Base-by-base conservation (phyloP, 2,888 invertebrate genomes). In the Dolichopus griseipennis region DNA sequence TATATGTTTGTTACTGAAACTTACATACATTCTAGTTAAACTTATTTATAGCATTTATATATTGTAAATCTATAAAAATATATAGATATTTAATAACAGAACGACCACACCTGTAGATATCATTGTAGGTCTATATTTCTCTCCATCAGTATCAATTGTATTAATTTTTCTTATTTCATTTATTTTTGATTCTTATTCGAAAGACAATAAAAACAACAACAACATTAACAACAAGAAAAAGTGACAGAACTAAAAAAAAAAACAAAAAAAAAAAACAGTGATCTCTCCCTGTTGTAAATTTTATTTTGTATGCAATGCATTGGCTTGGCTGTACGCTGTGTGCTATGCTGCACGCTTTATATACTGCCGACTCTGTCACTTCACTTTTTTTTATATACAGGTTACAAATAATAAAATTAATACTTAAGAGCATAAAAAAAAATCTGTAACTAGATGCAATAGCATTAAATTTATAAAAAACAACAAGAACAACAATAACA, bases 331-430 rank as follows among this genome's bases (percentile, higher is more conserved):
- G 12, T 37, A 37, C 8, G 9, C 6, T 52, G 52, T 52, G 18
- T 52, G 52, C 4, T 18, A 52, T 6, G 18, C 6, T 52, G 15
- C 9, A 41, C 41, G 9, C 15, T 41, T 41, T 41, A 18, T 52
- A 52, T n/a, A 52, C 52, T 52, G 52, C 52, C 52, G 52, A 52
- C 52, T 18, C 52, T 52, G 52, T 52, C 52, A 52, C n/a, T 52
- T 52, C 6, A 52, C 15, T 18, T 52, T 12, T 41, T 41, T 6
- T 41, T 1, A 52, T 3, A 52, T n/a, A 52, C 52, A 52, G 52
- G 52, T 52, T 52, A n/a, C 27, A 27, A 27, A 27, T 27, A 27
- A 27, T 27, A 27, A 27, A 27, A 27, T 27, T 27, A 27, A 27
- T 27, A 27, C 27, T 27, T 27, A 27, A 27, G 5, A 2, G 5